Percentiles rank a stretch among this genome's conserved stretches.
Evolutionary conservation across 2,797 vertebrate species (phyloP).

Genomic region (Pangasius krempfi): DNA sequence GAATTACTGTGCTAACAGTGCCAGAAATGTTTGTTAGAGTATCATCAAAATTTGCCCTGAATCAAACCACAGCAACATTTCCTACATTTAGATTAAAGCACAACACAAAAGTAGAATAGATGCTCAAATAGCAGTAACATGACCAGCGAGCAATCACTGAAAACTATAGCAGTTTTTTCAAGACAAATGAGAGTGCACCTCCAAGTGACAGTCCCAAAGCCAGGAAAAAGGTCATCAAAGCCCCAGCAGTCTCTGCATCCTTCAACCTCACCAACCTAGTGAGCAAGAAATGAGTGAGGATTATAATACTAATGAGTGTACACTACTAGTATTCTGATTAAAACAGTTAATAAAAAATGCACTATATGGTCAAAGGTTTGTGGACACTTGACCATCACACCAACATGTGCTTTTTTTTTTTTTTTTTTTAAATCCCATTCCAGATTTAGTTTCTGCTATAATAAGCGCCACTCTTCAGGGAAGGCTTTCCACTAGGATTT

Average conservation of each 20-base stretch:
- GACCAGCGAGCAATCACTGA: not conserved
- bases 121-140: not conserved
- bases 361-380: not conserved
- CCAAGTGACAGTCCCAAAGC: conserved; percentile 85
- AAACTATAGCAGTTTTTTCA: conserved; percentile 55
- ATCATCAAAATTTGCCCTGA: not conserved
- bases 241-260: conserved; percentile 83
- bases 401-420: not conserved
- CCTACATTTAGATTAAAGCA: too few species aligned
- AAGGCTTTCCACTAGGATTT: not conserved
- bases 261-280: conserved; percentile 80
- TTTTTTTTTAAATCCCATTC: not conserved
- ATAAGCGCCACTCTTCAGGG: not conserved
- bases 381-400: not conserved
- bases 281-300: not conserved
- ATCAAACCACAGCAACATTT: not conserved
- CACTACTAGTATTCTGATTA: not conserved
- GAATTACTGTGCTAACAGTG: too few species aligned
- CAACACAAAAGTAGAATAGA: not conserved
- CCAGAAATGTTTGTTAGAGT: too few species aligned
- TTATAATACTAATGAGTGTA: not conserved
- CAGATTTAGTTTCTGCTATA: not conserved
- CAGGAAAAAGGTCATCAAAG: conserved; percentile 91
- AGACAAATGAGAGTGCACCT: conserved; percentile 80
- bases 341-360: not conserved